Conservation (phyloP, 2,797 vertebrate species). For the Gambelia wislizenii region DNA sequence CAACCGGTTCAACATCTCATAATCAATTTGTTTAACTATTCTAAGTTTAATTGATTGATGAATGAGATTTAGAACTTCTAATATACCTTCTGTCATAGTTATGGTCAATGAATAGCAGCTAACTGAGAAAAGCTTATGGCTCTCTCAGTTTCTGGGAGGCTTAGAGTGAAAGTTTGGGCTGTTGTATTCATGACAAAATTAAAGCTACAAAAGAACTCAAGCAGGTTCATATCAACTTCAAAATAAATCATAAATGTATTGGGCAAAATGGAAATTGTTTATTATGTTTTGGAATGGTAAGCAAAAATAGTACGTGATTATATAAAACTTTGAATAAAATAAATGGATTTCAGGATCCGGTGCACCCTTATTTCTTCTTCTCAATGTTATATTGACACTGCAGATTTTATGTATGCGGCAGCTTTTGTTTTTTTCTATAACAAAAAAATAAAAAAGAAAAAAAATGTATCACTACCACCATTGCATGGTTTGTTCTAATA, state of each 20-base stretch:
- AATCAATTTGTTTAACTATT: not conserved
- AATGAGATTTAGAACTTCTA: not conserved
- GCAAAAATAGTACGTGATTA: not conserved
- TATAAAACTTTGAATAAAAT: not conserved
- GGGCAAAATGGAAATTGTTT: not conserved
- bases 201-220: not conserved
- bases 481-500: not conserved
- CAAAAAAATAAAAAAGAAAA: not conserved
- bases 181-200: not conserved
- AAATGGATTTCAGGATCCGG: not conserved
- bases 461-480: not conserved
- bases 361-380: not conserved
- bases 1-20: not conserved
- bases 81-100: not conserved
- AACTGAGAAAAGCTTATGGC: not conserved
- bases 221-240: not conserved
- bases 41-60: not conserved
- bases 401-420: not conserved
- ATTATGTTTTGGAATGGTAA: not conserved
- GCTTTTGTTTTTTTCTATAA: constrained; percentile 21
- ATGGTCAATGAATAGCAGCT: not conserved
- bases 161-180: too few relatives aligned
- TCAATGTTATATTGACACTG: constrained; percentile 4
- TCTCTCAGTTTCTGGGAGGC: not conserved
- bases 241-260: not conserved